Evolutionary conservation across 1,140 invertebrate genomes (phyloP), one percentile per base, ranked within the genome.

Genomic region (Drosophila gunungcola): DNA sequence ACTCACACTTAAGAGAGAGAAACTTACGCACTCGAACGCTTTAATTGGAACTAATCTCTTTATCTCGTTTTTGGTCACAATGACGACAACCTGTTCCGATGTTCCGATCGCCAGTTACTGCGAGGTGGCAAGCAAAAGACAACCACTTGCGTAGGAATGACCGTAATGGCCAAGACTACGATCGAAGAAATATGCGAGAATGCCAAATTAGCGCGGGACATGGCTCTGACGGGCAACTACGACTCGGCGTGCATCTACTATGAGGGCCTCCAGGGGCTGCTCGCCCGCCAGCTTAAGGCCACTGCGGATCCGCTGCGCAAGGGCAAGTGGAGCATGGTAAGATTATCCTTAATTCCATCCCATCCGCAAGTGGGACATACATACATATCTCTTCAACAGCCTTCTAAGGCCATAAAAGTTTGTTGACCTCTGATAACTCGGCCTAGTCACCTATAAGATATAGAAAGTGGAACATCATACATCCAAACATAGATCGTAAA

Each of bases 221-320:
- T 97, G 96, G 97, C 97, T 58, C 93, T 99, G 69, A 96, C 97
- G 90, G 98, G 98, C 6, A 98, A 99, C 93, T 99, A 99, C 92
- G 98, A 99, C 88, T 97, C 97, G 61, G 97, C 98, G 10, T 94
- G 96, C 80, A 97, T 99, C 49, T 99, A 99, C 93, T 99, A 99
- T 92, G 97, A 99, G 93, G 97, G 98, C 51, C 97, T 98, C 4
- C 96, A 97, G 85, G 95, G 91, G 12, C 80, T 92, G 69, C 56
- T 92, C 13, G 78, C 72, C 95, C 94, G 98, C 29, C 94, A 99
- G 45, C 94, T 92, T 4, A 90, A 95, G 13, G 96, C 95, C 41
- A 97, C 98, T 48, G 96, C 94, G 12, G 98, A 95, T 92, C 95
- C 95, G 49, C 95, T 95, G 70, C 94, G 95, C 61, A 98, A 96